phyloP scores from a whole-genome alignment of 53 echinoderm and acorn worm genomes.

The Henricia sp. region DNA sequence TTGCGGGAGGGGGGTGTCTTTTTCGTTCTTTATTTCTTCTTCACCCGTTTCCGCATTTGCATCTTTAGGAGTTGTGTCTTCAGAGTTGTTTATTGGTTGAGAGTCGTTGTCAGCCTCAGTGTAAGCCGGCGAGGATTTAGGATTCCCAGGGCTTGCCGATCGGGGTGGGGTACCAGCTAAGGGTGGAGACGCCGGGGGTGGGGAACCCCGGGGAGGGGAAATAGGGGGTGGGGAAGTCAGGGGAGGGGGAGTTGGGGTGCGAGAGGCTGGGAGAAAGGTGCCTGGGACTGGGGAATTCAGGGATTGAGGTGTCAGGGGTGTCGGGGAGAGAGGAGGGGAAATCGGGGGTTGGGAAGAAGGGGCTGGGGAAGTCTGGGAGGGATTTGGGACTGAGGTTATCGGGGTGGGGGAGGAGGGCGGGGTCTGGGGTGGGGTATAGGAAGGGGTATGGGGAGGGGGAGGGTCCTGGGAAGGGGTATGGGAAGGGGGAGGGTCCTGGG shows the following conservation, averaged over 20 bases:
- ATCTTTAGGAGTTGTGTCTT: not conserved
- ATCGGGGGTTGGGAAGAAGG: slow-evolving; percentile 19
- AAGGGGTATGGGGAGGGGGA: slow-evolving; percentile 21
- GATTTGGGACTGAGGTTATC: no score
- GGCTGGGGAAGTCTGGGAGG: slow-evolving; percentile 4
- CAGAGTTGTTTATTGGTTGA: not conserved
- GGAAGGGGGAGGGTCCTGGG: no score
- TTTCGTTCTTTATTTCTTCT: not conserved
- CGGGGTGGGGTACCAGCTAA: slow-evolving; percentile 8
- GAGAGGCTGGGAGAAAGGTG: not conserved
- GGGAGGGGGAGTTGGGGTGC: not conserved
- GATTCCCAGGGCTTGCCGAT: not conserved
- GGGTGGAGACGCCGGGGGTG: slow-evolving; percentile 2
- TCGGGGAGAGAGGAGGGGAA: slow-evolving; percentile 24
- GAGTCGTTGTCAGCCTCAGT: not conserved
- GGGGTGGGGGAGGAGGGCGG: slow-evolving; percentile 12
- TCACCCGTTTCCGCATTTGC: not conserved
- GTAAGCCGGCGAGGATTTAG: not conserved
- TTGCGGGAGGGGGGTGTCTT: not conserved
- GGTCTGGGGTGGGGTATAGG: not conserved
- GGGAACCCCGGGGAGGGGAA: slow-evolving; percentile 18
- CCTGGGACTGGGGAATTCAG: not conserved
- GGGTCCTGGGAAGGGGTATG: no score
- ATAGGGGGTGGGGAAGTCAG: slow-evolving; percentile 18
- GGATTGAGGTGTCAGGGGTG: slow-evolving; percentile 9